Evolutionary conservation across 1,140 invertebrate genomes (phyloP).

Genomic region (Bacillus rossius): DNA sequence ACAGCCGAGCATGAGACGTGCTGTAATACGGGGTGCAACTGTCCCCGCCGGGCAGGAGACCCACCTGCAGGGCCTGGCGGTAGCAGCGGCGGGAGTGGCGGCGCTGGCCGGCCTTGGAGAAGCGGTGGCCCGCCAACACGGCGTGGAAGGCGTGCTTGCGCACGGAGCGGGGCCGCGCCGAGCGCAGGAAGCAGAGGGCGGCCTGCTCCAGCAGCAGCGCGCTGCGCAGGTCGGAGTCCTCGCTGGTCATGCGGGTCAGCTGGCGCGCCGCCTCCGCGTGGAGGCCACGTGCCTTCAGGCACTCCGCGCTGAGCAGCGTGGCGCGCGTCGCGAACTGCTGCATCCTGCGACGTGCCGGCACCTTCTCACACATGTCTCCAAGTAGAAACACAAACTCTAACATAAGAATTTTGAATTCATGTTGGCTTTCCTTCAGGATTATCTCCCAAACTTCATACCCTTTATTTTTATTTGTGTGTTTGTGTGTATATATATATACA

Average conservation of each 20-base stretch:
- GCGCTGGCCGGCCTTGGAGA: conserved; percentile 84
- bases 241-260: conserved; percentile 90
- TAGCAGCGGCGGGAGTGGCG: conserved; percentile 89
- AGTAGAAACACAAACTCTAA: neutral
- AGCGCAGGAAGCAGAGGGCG: conserved; percentile 82
- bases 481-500: too few species aligned
- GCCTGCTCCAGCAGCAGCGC: conserved; percentile 93
- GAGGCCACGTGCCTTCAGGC: conserved; percentile 66
- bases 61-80: conserved; percentile 83
- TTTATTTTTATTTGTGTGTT: too few species aligned
- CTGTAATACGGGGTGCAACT: too few species aligned
- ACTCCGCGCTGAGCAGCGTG: conserved; percentile 82
- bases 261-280: conserved; percentile 88
- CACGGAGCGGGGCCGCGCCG: conserved; percentile 64
- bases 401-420: neutral
- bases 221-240: conserved; percentile 87
- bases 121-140: conserved; percentile 91
- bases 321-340: conserved; percentile 87
- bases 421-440: too few species aligned
- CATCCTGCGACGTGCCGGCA: conserved; percentile 54
- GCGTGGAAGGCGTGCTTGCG: conserved; percentile 97
- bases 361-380: neutral
- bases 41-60: too few species aligned
- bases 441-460: too few species aligned
- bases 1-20: too few species aligned